Base-by-base conservation (phyloP, 2,888 invertebrate genomes). In the Mythimna lalbum region DNA sequence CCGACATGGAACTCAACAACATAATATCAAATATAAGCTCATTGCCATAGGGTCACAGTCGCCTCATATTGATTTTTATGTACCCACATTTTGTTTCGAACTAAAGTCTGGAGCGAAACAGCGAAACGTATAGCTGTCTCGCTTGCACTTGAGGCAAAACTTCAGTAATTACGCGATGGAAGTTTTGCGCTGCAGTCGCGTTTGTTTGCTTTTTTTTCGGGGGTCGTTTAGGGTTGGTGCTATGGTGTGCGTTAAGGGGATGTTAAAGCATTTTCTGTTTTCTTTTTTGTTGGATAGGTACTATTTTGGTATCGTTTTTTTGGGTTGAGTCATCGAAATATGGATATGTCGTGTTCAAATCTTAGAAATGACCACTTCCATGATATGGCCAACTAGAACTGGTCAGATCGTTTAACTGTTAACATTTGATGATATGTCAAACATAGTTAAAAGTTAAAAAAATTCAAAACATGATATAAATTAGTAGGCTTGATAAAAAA, bases 31-130 rank as follows among this genome's bases (percentile, higher is more conserved):
- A 39, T 49, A 57, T n/a, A 75, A n/a, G 3, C 49, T 49, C 21
- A 39, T n/a, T 31, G 21, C 63, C 67, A 70, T 81, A 87, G 81
- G 81, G 81, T 82, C 80, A 69, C 63, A 62, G 69, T 67, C 70
- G 74, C 14, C 72, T 43, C 63, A 23, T 93, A 93, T 94, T 88
- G 93, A 94, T 93, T 93, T 92, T 90, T 89, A 88, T 88, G 88
- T 90, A 88, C 83, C 86, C 80, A 85, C 86, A 89, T 90, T 87
- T 90, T 89, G 89, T 90, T 90, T 88, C 87, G 86, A 90, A 91
- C 89, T 88, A 90, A 89, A 87, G 47, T 78, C 50, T 23, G 23
- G 14, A 53, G 49, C 77, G 80, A 81, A 84, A 76, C 82, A 81
- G 79, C 62, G 80, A 81, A 78, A 81, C 62, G 27, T 83, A 69